Evolutionary conservation across 2,797 vertebrate genomes (phyloP), one percentile per base, ranked within the genome.

Genomic region (Diplodus puntazzo): DNA sequence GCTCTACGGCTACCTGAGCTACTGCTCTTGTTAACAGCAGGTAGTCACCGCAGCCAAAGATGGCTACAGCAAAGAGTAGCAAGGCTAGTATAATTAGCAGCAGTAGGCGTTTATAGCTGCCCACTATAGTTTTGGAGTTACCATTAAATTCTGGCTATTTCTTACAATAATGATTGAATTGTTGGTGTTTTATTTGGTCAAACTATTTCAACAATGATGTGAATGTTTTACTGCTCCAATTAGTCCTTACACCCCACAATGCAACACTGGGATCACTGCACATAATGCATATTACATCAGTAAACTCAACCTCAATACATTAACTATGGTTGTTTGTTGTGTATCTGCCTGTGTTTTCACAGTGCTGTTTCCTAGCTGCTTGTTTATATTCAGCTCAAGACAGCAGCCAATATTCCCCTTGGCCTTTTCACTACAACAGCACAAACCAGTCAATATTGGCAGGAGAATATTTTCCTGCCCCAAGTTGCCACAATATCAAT

Each of bases 381-480:
- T 89, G 84, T 91, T 93, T 92, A 89, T 85, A 85, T 87, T 90
- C 82, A 80, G 82, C 60, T 49, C 53, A 5, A 89, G 77, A 84
- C 79, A 78, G 79, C 89, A 87, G 85, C 88, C 85, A 87, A 92
- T 91, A 93, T 88, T 90, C 90, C 87, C 85, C 84, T 74, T 79
- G 86, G 92, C 88, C 87, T 92, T 90, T 92, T 91, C 85, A 84
- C 87, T 79, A 84, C 84, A 87, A 83, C 85, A 81, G 82, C 84
- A 90, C 87, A 86, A 87, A 91, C 82, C 83, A 92, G 89, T 94
- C 91, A 88, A 92, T 92, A 91, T 89, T 90, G 88, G 86, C 91
- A 92, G 88, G 84, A 90, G 89, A 86, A 86, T 92, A 89, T 93
- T 89, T 88, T 86, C 80, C 79, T 80, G 78, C 86, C 86, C 87